Evolutionary conservation across 1,140 invertebrate genomes (phyloP).

Genomic region (Trialeurodes vaporariorum): DNA sequence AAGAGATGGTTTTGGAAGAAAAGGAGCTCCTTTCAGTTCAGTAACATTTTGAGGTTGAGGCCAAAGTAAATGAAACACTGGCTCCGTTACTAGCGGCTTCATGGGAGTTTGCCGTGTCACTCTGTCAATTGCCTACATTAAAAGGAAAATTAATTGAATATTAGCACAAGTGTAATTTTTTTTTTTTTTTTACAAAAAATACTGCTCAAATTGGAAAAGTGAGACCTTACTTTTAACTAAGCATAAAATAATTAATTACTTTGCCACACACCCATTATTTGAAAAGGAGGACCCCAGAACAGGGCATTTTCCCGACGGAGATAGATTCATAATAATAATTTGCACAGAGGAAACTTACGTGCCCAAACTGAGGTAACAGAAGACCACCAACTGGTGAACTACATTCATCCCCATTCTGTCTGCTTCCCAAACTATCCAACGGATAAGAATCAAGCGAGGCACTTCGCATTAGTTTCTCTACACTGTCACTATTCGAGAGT

Average conservation of each 20-base stretch:
- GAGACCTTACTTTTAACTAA: no score
- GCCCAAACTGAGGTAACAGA: neutral
- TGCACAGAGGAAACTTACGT: neutral
- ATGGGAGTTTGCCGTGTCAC: slow-evolving; percentile 7
- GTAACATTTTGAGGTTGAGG: slow-evolving; percentile 47
- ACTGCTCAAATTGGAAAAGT: no score
- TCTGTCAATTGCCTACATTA: neutral
- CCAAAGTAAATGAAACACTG: slow-evolving; percentile 40
- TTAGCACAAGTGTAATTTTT: no score
- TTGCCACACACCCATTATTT: no score
- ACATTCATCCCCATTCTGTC: neutral
- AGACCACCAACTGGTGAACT: neutral
- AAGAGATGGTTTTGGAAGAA: slow-evolving; percentile 32
- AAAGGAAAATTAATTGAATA: no score
- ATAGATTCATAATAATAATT: no score
- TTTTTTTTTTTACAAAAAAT: no score
- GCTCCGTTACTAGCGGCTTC: slow-evolving; percentile 18
- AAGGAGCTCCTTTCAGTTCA: slow-evolving; percentile 39
- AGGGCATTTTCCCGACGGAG: no score
- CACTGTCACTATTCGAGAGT: neutral
- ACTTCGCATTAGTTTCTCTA: neutral
- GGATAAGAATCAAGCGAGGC: neutral
- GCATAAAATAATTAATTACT: no score
- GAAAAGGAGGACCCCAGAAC: no score
- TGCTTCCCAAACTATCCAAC: neutral